Base-by-base conservation (phyloP, 2,888 invertebrate species). In the Xestoiulus laeticollis region DNA sequence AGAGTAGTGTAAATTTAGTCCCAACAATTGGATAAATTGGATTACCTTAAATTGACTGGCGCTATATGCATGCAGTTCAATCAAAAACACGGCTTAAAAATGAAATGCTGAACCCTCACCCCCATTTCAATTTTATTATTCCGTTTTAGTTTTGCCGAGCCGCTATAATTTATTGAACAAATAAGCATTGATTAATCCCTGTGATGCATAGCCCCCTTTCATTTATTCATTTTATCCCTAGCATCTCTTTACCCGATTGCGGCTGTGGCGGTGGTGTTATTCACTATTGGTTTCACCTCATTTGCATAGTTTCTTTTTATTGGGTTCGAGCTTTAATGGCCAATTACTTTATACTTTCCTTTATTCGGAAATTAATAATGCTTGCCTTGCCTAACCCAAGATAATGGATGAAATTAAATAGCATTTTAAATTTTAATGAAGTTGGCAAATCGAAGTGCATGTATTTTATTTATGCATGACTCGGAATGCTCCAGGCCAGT, bases 401-500 rank as follows among this genome's bases (percentile, higher is more conserved):
- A 85, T 85, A 85, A 85, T 85, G 43, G n/a, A 5, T 32, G 85
- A 38, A 85, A 85, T 85, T 85, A n/a, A 38, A 16, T 14, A 2
- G 16, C 84, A 32, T 84, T 85, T 85, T 22, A 38, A 85, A 85
- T 38, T 85, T 85, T 85, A 85, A 85, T 85, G 85, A 85, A 85
- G 38, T 85, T 85, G 85, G 85, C 85, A 85, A 85, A 85, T 38
- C 85, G 85, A 38, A n/a, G n/a, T n/a, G n/a, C n/a, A n/a, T 12
- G 43, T 38, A 38, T 78, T 78, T 78, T 30, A 78, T 30, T 78
- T 78, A 78, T 30, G 78, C 78, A 78, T 30, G 16, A 78, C 78
- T 78, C 30, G 14, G 30, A 3, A 14, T 78, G 78, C n/a, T n/a
- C n/a, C n/a, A n/a, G n/a, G n/a, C n/a, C n/a, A n/a, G n/a, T n/a